phyloP scores from a whole-genome alignment of 2,888 invertebrate genomes.

The Melolontha melolontha region DNA sequence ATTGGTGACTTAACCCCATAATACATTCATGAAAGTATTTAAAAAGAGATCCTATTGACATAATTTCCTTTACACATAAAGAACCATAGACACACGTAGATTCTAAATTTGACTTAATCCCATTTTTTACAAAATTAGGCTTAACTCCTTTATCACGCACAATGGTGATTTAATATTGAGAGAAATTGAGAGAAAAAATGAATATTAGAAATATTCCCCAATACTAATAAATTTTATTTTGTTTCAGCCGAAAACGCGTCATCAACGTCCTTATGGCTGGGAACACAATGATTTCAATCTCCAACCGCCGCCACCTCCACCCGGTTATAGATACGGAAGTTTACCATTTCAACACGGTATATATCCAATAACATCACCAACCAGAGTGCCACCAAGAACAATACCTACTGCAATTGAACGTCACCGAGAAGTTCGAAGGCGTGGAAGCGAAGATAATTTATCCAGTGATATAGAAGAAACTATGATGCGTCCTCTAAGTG shows the following conservation, averaged over 20 bases:
- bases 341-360: constrained; percentile 74
- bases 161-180: too few species aligned
- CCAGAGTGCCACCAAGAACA: constrained; percentile 75
- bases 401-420: constrained; percentile 79
- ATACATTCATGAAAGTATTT: too few species aligned
- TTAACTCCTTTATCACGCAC: too few species aligned
- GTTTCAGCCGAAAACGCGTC: constrained; percentile 80
- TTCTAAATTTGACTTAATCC: too few species aligned
- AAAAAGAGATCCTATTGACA: too few species aligned
- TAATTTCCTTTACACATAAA: too few species aligned
- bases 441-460: constrained; percentile 62
- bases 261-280: constrained; percentile 82
- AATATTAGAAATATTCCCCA: too few species aligned
- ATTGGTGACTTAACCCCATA: too few species aligned
- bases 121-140: too few species aligned
- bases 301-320: constrained; percentile 71
- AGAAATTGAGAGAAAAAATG: too few species aligned
- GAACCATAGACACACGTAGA: too few species aligned
- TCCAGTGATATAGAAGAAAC: constrained; percentile 61
- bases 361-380: constrained; percentile 70
- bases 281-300: constrained; percentile 67
- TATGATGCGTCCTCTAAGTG: constrained; percentile 59
- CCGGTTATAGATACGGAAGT: constrained; percentile 75
- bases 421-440: constrained; percentile 82
- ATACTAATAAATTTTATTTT: constrained; percentile 31